phyloP scores from a whole-genome alignment of 2,797 vertebrate species.

The Syngnathus rostellatus region DNA sequence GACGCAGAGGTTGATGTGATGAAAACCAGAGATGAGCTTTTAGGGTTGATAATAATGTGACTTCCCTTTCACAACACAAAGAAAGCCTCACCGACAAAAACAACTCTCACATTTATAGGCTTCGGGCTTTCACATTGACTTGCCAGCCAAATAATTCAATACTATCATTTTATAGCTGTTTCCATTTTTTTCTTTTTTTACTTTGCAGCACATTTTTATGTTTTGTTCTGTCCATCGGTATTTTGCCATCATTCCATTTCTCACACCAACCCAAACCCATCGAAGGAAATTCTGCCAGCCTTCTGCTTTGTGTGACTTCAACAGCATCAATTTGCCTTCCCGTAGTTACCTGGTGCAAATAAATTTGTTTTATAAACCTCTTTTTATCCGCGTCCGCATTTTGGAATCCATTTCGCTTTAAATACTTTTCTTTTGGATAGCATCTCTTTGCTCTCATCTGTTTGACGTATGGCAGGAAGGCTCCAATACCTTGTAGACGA shows the following conservation, averaged over 20 bases:
- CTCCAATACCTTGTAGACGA: too few relatives aligned
- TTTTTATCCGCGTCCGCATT: too few relatives aligned
- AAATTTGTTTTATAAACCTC: too few relatives aligned
- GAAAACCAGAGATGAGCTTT: background rate
- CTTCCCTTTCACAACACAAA: background rate
- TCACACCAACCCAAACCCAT: background rate
- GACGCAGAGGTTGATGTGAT: background rate
- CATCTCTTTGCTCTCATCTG: too few relatives aligned
- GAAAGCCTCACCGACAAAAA: background rate
- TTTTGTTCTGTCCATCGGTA: background rate
- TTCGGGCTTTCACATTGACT: background rate
- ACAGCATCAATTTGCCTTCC: background rate
- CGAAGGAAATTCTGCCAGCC: background rate
- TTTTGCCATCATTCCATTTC: background rate
- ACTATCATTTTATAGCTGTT: background rate
- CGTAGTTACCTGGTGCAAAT: background rate
- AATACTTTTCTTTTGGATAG: too few relatives aligned
- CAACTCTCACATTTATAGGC: background rate
- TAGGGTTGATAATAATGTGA: background rate
- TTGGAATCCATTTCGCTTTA: too few relatives aligned
- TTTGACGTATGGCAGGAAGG: too few relatives aligned
- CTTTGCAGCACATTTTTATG: background rate
- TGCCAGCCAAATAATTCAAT: background rate
- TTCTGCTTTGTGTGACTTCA: background rate
- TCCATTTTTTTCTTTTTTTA: background rate